Evolutionary conservation across 2,888 invertebrate species (phyloP).

Genomic region (Lissonota sp.): DNA sequence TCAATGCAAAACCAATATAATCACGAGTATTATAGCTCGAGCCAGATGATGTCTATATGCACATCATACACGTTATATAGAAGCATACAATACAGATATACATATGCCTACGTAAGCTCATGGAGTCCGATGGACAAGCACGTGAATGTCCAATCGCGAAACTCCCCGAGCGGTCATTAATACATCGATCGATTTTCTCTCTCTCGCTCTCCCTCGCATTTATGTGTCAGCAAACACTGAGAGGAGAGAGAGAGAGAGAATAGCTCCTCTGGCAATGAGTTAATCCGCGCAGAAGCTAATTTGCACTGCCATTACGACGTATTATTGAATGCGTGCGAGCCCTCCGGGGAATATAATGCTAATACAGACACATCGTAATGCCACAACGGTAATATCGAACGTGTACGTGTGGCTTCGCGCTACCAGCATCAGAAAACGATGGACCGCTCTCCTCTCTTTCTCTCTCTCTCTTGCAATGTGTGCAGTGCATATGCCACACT

Average conservation of each 20-base stretch:
- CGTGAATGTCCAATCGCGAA: constrained; percentile 58
- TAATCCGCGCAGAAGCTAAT: constrained; percentile 73
- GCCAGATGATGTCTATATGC: constrained; percentile 25
- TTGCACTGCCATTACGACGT: constrained; percentile 74
- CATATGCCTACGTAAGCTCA: constrained; percentile 17
- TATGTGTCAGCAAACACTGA: constrained; percentile 17
- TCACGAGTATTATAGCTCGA: constrained; percentile 21
- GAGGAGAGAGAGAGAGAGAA: constrained; percentile 4
- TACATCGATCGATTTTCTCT: constrained; percentile 59
- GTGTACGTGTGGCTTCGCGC: constrained; percentile 28
- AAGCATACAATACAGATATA: constrained; percentile 3
- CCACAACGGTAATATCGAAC: constrained; percentile 38
- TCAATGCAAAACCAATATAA: constrained; percentile 44
- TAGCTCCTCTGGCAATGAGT: constrained; percentile 67
- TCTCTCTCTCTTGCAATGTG: not conserved
- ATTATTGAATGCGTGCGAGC: constrained; percentile 69
- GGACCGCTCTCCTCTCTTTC: constrained; percentile 14
- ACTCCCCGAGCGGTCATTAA: constrained; percentile 64
- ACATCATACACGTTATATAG: not conserved
- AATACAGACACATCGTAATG: constrained; percentile 35
- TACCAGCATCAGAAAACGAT: constrained; percentile 47
- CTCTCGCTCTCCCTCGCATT: constrained; percentile 9
- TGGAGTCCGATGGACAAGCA: constrained; percentile 61
- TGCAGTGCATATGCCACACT: not conserved
- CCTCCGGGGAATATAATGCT: constrained; percentile 54